Conservation (phyloP, 2,888 invertebrate species). For the Craniophora ligustri region DNA sequence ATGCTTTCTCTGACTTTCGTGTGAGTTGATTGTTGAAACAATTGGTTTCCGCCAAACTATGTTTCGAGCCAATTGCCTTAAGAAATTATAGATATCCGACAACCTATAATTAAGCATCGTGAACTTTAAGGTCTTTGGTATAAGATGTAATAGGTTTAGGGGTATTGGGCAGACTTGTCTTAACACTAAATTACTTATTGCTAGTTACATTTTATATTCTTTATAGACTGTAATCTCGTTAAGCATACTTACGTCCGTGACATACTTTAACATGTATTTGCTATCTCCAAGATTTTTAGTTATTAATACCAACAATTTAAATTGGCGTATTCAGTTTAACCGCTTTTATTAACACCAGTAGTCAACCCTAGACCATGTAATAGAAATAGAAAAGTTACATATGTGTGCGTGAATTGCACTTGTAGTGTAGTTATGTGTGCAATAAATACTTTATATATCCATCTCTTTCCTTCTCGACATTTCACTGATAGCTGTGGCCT, state of each 20-base stretch:
- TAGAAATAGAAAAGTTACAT: conserved; percentile 84
- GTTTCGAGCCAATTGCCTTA: conserved; percentile 1
- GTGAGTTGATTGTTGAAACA: not conserved
- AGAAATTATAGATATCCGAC: not conserved
- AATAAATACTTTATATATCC: conserved; percentile 86
- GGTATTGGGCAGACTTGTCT: no score
- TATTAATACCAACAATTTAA: conserved; percentile 44
- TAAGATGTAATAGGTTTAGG: no score
- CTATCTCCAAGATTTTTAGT: conserved; percentile 52
- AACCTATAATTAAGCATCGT: no score
- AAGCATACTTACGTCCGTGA: conserved; percentile 50
- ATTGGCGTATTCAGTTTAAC: conserved; percentile 57
- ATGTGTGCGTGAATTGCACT: conserved; percentile 84
- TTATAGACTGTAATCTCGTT: conserved; percentile 24
- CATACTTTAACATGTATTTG: conserved; percentile 53
- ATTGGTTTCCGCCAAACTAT: not conserved
- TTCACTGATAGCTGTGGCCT: conserved; percentile 88
- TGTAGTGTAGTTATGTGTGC: conserved; percentile 84
- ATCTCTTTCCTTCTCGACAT: conserved; percentile 88
- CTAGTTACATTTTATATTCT: conserved; percentile 12
- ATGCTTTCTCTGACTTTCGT: conserved; percentile 24
- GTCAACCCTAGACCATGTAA: conserved; percentile 78
- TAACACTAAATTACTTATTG: not conserved
- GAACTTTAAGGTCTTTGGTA: no score
- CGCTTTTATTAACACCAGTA: conserved; percentile 70